A percentile compares a stretch with the other conserved stretches of the same genome.
phyloP scores from a whole-genome alignment of 2,113 vertebrate genomes.

The Menidia beryllina region DNA sequence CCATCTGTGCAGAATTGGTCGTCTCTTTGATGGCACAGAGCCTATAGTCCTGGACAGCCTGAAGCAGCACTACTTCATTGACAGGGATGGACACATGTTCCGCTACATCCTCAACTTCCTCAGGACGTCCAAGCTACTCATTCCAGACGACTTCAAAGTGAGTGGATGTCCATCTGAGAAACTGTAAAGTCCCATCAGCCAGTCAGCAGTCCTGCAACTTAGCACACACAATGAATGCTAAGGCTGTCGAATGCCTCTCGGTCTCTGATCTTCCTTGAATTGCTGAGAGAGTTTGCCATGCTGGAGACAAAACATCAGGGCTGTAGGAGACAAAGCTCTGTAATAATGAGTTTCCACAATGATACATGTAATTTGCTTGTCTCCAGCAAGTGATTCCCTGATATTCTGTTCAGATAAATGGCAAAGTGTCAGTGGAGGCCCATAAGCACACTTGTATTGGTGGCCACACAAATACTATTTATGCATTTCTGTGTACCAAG shows the following conservation, averaged over 20 bases:
- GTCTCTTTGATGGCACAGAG: conserved; percentile 98
- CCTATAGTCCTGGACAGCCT: conserved; percentile 99
- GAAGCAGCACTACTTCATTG: conserved; percentile 99
- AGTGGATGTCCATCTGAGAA: conserved; percentile 71
- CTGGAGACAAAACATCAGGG: conserved; percentile 33
- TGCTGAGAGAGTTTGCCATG: conserved; percentile 29
- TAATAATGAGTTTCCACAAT: conserved; percentile 29
- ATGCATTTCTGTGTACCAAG: conserved; percentile 16
- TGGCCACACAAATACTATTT: conserved; percentile 21
- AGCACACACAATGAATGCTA: conserved; percentile 59
- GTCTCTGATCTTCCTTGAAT: conserved; percentile 30
- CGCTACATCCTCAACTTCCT: conserved; percentile 99
- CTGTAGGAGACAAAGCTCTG: conserved; percentile 35
- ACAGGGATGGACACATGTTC: conserved; percentile 99
- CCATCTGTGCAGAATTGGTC: conserved; percentile 90
- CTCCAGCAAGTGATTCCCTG: conserved; percentile 10
- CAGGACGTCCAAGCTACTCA: conserved; percentile 98
- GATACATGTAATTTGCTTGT: conserved; percentile 16
- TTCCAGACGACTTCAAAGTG: conserved; percentile 99
- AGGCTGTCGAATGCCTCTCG: conserved; percentile 47
- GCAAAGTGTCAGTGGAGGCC: conserved; percentile 5
- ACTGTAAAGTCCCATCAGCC: conserved; percentile 64
- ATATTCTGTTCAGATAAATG: conserved; percentile 44
- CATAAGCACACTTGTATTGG: conserved; percentile 5
- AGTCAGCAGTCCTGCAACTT: conserved; percentile 71